These are phyloP conservation scores for Brachyrhaphis roseni DNA, from an alignment of 2,797 vertebrate genomes.

Conservation along the genomic window DNA sequence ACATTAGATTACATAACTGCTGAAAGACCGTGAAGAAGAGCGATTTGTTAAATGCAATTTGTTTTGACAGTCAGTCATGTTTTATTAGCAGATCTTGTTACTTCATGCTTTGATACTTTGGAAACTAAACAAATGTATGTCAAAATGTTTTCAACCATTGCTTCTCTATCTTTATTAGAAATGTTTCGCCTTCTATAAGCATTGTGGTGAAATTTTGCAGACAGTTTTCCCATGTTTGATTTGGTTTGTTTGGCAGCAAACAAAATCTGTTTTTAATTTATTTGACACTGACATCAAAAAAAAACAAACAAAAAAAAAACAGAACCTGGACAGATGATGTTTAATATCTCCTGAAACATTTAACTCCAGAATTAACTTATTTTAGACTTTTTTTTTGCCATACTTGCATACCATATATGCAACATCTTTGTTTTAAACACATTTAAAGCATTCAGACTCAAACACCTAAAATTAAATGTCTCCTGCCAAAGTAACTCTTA, in stretches of 20 bases:
- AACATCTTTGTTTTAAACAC: neutral
- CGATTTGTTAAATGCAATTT: neutral
- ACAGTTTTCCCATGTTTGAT: no score
- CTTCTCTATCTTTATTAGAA: no score
- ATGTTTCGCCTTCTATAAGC: no score
- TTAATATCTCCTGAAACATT: neutral
- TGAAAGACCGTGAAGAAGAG: neutral
- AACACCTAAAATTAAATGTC: neutral
- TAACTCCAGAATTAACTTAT: no score
- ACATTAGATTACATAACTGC: constrained; percentile 5
- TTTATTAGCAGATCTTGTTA: neutral
- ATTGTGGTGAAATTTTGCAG: no score
- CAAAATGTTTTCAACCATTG: no score
- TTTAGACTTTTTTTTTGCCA: neutral
- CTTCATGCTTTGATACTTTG: neutral
- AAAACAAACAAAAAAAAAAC: neutral
- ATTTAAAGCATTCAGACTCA: neutral
- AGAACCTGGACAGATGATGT: neutral
- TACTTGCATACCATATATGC: neutral
- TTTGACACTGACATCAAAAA: neutral
- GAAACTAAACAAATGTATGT: no score
- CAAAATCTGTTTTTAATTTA: neutral
- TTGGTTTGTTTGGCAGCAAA: no score
- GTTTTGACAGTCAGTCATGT: neutral
- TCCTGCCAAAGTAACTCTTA: neutral